Base-by-base conservation (phyloP, 64 coral and sea anemone genomes). In the Montipora cactus region DNA sequence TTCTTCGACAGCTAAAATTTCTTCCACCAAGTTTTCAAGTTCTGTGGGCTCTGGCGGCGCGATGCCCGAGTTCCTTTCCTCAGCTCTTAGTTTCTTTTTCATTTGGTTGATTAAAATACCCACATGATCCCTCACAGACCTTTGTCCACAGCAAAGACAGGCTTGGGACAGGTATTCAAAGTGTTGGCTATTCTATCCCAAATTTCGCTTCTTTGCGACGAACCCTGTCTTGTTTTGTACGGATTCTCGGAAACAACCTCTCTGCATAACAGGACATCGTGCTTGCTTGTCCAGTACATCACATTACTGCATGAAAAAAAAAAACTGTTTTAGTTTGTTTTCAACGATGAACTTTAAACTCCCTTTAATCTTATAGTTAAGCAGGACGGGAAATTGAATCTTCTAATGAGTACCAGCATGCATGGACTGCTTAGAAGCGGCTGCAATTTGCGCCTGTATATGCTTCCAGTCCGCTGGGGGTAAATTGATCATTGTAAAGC, bases 31-130 rank as follows among this genome's bases (percentile, higher is more conserved):
- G 28, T 28, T 28, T 28, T 28, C 28, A 37, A 37, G 37, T 37
- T 37, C 37, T 37, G 37, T 37, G 47, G 53, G 8, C 1, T 14
- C 44, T 15, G 74, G 73, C 8, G 46, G 28, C 62, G 51, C 74
- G 53, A 55, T 47, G 23, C 75, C 55, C 4, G 53, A 49, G 19
- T 1, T 44, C 64, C 47, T 81, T 91, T 74, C 44, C 79, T 91
- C 71, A 12, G 12, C 62, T 74, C 78, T 81, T 79, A 81, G 44
- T 81, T 91, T 81, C 66, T 91, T 90, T 70, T 90, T 90, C 18
- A 49, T 49, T 48, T 18, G 12, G 74, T 89, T 89, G 16, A 78
- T 58, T 74, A 91, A 81, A 37, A 37, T 37, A 49, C 89, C 78
- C n/a, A 58, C 62, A 74, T 91, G 78, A 81, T 91, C 89, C 46